Conservation (phyloP, 2,888 invertebrate species). For the Gymnocheta viridis region DNA sequence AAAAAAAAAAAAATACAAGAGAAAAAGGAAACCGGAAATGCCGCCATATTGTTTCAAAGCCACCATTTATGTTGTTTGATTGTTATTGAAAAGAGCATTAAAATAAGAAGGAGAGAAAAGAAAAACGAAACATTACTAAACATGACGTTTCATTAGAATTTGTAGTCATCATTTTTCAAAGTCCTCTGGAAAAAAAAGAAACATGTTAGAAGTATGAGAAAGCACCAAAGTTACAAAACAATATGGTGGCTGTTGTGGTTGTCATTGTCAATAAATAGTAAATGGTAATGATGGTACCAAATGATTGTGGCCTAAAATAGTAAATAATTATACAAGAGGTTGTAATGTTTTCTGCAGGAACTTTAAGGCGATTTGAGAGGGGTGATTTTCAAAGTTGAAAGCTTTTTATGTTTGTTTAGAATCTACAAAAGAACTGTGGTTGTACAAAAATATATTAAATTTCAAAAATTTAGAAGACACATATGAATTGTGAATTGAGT, state of each 20-base stretch:
- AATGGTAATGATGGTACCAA: neutral
- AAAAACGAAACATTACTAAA: constrained; percentile 24
- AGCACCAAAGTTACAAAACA: constrained; percentile 20
- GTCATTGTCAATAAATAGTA: constrained; percentile 54
- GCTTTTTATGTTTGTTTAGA: neutral
- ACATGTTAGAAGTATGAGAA: neutral
- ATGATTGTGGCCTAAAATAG: neutral
- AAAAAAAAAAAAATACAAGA: neutral
- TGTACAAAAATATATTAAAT: no score
- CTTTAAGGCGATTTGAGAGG: neutral
- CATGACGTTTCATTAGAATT: constrained; percentile 61
- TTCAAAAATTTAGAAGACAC: no score
- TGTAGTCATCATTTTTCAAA: constrained; percentile 56
- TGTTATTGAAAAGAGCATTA: constrained; percentile 29
- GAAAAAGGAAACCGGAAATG: constrained; percentile 37
- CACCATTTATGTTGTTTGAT: constrained; percentile 45
- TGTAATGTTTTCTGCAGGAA: neutral
- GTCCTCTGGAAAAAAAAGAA: neutral
- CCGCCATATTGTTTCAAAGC: constrained; percentile 54
- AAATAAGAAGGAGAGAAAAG: constrained; percentile 4
- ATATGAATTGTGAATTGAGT: no score
- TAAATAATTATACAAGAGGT: constrained; percentile 1
- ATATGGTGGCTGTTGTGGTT: constrained; percentile 56
- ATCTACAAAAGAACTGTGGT: no score
- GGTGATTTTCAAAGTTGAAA: neutral